These are phyloP conservation scores for Drosophila melanosoma DNA, from an alignment of 2,888 invertebrate species.

Conservation along the genomic window DNA sequence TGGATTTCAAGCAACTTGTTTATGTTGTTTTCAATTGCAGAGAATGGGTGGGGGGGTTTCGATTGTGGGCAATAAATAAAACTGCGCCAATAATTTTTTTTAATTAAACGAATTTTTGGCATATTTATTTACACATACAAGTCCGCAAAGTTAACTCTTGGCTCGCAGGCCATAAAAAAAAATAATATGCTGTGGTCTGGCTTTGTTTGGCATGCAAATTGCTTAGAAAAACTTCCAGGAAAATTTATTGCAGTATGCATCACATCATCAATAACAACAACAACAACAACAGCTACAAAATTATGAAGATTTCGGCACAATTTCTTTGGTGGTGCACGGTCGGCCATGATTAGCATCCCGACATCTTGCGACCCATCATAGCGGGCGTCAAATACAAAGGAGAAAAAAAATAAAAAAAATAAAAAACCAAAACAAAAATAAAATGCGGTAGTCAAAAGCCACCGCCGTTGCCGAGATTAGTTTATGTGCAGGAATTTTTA, in stretches of 20 bases:
- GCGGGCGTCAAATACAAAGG: conserved; percentile 52
- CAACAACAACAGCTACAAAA: conserved; percentile 17
- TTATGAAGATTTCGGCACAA: conserved; percentile 67
- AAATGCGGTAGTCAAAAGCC: conserved; percentile 68
- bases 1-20: conserved; percentile 25
- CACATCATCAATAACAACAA: conserved; percentile 16
- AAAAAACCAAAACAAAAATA: conserved; percentile 28
- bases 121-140: conserved; percentile 58
- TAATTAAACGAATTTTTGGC: conserved; percentile 70
- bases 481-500: conserved; percentile 79
- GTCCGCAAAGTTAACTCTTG: conserved; percentile 17
- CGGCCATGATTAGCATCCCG: conserved; percentile 59
- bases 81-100: conserved; percentile 73
- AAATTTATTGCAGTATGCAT: conserved; percentile 51
- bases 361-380: conserved; percentile 27
- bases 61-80: conserved; percentile 72
- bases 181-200: conserved; percentile 24
- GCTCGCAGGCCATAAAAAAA: conserved; percentile 16
- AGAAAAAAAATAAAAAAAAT: conserved; percentile 11
- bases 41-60: conserved; percentile 12
- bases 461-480: conserved; percentile 63
- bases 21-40: conserved; percentile 15
- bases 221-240: conserved; percentile 42
- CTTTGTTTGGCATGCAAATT: conserved; percentile 66
- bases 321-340: conserved; percentile 66